Evolutionary conservation across 2,888 invertebrate species (phyloP), one percentile per base, ranked within the genome.

Genomic region (Blastobasis lacticolella): DNA sequence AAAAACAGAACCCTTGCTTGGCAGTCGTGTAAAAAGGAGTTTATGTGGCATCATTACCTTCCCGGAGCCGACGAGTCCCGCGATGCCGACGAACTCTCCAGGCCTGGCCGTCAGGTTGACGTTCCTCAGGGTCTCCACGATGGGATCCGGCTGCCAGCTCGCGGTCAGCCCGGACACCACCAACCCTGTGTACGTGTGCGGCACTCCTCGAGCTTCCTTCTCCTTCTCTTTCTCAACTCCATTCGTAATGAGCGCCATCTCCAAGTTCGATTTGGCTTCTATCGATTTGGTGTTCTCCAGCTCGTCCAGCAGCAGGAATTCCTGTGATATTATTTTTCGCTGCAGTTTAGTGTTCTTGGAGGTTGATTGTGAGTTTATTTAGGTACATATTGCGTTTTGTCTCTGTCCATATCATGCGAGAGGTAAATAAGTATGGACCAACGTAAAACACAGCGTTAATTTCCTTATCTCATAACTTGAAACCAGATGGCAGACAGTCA

Each of bases 51-150:
- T 23, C 23, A 3, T 1, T 23, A 90, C 90, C 89, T 94, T 95
- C 51, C 95, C 95, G 5, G 92, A 80, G n/a, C 94, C 95, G 0
- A 95, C 94, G 41, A 92, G 90, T 9, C 95, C 95, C 44, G 94
- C 92, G 1, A 95, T 81, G 1, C 93, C 93, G 44, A 93, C 78
- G 50, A 92, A 83, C 60, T 91, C 89, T 41, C 91, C 91, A 43
- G 85, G 89, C 10, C 78, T 73, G 0, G 90, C 82, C 0, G 83
- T 81, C 0, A 92, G 60, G 10, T 78, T 82, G 5, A 92, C 64
- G 44, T 88, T 74, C 40, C 90, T 83, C 49, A 92, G 64, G 0
- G 91, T 91, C 48, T 92, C 88, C 8, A 89, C 87, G 9, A 88
- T 88, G 4, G 86, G 75, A 46, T 85, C 81, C 2, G 75, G 71